Evolutionary conservation across 2,888 invertebrate genomes (phyloP).

Genomic region (Slavum lentiscoides): DNA sequence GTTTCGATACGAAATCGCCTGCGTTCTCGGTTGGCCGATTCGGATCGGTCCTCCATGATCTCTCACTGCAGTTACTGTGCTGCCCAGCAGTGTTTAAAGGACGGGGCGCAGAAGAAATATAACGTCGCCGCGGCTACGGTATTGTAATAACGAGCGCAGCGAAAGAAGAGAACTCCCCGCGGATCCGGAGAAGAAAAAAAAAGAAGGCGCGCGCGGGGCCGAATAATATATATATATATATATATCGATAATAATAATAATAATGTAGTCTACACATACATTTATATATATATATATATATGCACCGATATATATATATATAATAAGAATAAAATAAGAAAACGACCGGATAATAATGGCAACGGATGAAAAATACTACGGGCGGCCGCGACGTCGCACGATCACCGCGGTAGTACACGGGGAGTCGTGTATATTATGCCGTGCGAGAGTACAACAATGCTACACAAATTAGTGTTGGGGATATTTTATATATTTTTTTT

Average conservation of each 20-base stretch:
- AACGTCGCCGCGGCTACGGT: too few species aligned
- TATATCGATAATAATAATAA: background rate
- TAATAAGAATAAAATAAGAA: slow-evolving; percentile 34
- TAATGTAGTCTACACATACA: too few species aligned
- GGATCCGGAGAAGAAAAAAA: slow-evolving; percentile 8
- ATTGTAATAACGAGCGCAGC: slow-evolving; percentile 43
- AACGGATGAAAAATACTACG: slow-evolving; percentile 47
- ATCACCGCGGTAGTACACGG: slow-evolving; percentile 7
- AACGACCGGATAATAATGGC: slow-evolving; percentile 47
- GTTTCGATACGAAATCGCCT: slow-evolving; percentile 49
- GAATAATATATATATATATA: background rate
- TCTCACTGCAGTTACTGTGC: background rate
- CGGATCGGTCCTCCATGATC: slow-evolving; percentile 53
- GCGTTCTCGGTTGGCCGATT: slow-evolving; percentile 49
- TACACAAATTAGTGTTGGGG: slow-evolving; percentile 48
- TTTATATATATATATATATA: background rate
- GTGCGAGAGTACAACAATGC: slow-evolving; percentile 34
- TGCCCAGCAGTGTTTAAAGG: too few species aligned
- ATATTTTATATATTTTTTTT: slow-evolving; percentile 25
- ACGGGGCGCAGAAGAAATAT: too few species aligned
- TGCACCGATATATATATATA: background rate
- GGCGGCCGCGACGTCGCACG: slow-evolving; percentile 49
- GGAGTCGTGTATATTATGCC: background rate
- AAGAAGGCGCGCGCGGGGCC: background rate
- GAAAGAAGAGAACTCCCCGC: slow-evolving; percentile 41